Evolutionary conservation across 1,140 invertebrate species (phyloP).

Genomic region (Sinonovacula constricta): DNA sequence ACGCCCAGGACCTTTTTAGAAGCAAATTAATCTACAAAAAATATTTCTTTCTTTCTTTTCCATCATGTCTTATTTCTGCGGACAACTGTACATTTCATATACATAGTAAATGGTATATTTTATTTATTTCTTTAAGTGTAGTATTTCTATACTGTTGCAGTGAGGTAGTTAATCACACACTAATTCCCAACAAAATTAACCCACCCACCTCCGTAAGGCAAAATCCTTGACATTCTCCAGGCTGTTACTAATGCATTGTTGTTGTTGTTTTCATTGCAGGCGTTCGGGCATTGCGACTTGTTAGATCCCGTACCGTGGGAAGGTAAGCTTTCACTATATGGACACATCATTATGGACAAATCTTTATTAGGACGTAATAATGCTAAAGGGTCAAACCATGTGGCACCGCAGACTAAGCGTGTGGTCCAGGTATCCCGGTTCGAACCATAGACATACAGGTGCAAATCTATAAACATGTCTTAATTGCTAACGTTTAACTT

Average conservation of each 20-base stretch:
- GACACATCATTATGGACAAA: not conserved
- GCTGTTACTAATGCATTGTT: not conserved
- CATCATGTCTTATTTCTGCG: no score
- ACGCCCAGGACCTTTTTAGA: not conserved
- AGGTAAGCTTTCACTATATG: not conserved
- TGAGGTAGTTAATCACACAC: not conserved
- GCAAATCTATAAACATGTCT: not conserved
- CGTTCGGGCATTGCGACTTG: slow-evolving; percentile 59
- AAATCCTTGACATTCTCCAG: not conserved
- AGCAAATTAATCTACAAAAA: not conserved
- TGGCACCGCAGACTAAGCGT: not conserved
- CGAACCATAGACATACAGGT: not conserved
- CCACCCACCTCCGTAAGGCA: no score
- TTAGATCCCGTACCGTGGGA: slow-evolving; percentile 50
- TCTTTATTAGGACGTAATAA: not conserved
- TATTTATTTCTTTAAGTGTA: not conserved
- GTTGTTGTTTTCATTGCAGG: slow-evolving; percentile 45
- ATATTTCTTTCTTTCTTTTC: no score
- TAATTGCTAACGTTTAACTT: not conserved
- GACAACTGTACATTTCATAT: not conserved
- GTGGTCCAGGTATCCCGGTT: not conserved
- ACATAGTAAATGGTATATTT: not conserved
- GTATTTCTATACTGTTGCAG: not conserved
- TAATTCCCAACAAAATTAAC: no score
- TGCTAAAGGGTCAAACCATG: not conserved